Percentiles rank a stretch among this genome's conserved stretches.
Conservation (phyloP, 1,140 invertebrate genomes). For the Spodoptera litura region DNA sequence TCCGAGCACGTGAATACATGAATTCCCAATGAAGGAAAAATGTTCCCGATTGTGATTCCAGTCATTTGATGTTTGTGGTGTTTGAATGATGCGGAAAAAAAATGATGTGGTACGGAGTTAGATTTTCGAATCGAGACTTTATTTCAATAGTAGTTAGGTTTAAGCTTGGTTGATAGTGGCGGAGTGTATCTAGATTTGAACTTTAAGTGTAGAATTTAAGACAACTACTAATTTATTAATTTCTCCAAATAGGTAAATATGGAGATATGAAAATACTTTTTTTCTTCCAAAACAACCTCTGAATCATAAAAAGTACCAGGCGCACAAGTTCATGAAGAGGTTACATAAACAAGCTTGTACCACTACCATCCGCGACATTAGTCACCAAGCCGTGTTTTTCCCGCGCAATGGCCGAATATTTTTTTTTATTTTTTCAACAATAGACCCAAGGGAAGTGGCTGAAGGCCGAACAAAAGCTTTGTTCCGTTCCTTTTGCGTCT, state of each 20-base stretch:
- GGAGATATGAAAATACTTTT: too few species aligned
- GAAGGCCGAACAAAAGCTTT: slow-evolving; percentile 37
- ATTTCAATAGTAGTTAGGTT: too few species aligned
- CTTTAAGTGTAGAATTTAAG: too few species aligned
- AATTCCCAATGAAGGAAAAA: not conserved
- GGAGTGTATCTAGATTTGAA: too few species aligned
- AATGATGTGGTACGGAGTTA: too few species aligned
- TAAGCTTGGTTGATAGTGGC: too few species aligned
- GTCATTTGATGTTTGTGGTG: not conserved
- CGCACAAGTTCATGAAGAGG: slow-evolving; percentile 9
- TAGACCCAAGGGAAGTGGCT: slow-evolving; percentile 34
- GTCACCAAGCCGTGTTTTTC: slow-evolving; percentile 33
- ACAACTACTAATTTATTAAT: too few species aligned
- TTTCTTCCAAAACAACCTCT: not conserved
- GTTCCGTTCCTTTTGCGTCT: slow-evolving; percentile 21
- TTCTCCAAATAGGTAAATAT: too few species aligned
- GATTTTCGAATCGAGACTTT: too few species aligned
- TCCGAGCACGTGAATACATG: slow-evolving; percentile 11
- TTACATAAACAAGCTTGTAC: slow-evolving; percentile 27
- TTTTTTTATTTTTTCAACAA: slow-evolving; percentile 32
- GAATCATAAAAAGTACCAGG: slow-evolving; percentile 1
- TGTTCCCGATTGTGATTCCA: not conserved
- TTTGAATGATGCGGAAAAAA: too few species aligned
- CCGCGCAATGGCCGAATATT: slow-evolving; percentile 18
- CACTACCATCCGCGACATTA: slow-evolving; percentile 30